Evolutionary conservation across 2,888 invertebrate species (phyloP).

Genomic region (Cephonodes hylas): DNA sequence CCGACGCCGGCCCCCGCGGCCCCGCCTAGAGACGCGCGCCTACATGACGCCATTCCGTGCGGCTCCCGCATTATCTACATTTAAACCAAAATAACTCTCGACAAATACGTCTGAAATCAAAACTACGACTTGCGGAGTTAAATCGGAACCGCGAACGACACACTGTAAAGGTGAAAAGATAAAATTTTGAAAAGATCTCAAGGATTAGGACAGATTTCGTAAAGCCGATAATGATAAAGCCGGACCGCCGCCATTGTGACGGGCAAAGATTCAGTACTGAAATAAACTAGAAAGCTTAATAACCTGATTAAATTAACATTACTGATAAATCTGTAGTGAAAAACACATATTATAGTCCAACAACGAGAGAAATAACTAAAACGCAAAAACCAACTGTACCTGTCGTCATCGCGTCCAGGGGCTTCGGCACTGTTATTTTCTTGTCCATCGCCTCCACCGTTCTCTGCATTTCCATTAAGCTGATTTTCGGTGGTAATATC

Average conservation of each 20-base stretch:
- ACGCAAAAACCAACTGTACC: conserved; percentile 72
- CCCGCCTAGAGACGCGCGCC: conserved; percentile 37
- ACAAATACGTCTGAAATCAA: conserved; percentile 65
- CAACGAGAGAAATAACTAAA: conserved; percentile 14
- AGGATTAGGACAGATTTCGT: conserved; percentile 66
- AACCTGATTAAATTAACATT: conserved; percentile 17
- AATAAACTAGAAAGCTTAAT: conserved; percentile 47
- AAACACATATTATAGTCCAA: conserved; percentile 17
- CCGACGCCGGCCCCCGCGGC: conserved; percentile 22
- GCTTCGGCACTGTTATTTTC: conserved; percentile 89
- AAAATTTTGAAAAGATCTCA: conserved; percentile 72
- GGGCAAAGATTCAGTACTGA: conserved; percentile 48
- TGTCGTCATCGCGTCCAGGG: conserved; percentile 90
- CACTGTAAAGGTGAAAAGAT: conserved; percentile 61
- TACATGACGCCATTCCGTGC: conserved; percentile 78
- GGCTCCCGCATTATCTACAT: conserved; percentile 61
- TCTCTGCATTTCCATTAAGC: conserved; percentile 82
- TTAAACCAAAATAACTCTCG: conserved; percentile 57
- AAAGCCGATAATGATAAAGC: conserved; percentile 63
- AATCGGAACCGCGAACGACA: conserved; percentile 57
- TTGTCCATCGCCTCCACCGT: conserved; percentile 85
- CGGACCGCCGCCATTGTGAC: conserved; percentile 75
- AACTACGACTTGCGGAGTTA: conserved; percentile 63
- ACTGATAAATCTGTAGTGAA: conserved; percentile 22
- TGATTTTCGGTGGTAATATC: conserved; percentile 87